phyloP scores from a whole-genome alignment of 2,797 vertebrate genomes.

The Taeniopygia guttata region DNA sequence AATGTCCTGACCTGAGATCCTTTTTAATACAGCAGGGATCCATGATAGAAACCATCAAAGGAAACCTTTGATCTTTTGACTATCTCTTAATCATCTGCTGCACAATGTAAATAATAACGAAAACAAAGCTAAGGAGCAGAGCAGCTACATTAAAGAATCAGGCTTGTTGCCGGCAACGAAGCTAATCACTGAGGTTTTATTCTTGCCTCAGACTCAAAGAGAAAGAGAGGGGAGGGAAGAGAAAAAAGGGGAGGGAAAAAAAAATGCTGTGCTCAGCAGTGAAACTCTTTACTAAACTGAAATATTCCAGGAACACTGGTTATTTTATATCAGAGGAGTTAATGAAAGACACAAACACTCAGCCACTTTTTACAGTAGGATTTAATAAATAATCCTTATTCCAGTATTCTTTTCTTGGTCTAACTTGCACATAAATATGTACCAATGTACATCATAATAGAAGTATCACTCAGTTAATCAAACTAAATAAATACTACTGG shows the following conservation, averaged over 20 bases:
- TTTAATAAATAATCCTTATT: background rate
- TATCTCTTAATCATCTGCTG: conserved; percentile 61
- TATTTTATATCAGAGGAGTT: background rate
- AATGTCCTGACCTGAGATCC: conserved; percentile 68
- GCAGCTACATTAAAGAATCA: conserved; percentile 64
- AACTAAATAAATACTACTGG: background rate
- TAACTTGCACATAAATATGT: background rate
- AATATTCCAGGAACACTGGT: background rate
- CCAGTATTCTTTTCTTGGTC: background rate
- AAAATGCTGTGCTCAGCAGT: background rate
- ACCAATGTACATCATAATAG: background rate
- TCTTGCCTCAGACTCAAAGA: conserved; percentile 16
- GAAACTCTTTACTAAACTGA: conserved; percentile 9
- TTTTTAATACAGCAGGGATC: conserved; percentile 71
- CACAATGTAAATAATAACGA: conserved; percentile 66
- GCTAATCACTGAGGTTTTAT: conserved; percentile 58
- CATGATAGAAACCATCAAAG: conserved; percentile 71
- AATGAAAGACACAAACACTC: background rate
- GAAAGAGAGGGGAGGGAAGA: background rate
- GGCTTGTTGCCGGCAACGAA: conserved; percentile 38
- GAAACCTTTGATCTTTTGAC: conserved; percentile 73
- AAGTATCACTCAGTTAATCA: background rate
- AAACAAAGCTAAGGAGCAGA: conserved; percentile 59
- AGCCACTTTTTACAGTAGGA: background rate
- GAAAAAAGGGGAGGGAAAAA: background rate